These are phyloP conservation scores for Drosophila gunungcola DNA, from an alignment of 1,140 invertebrate species.

Conservation along the genomic window DNA sequence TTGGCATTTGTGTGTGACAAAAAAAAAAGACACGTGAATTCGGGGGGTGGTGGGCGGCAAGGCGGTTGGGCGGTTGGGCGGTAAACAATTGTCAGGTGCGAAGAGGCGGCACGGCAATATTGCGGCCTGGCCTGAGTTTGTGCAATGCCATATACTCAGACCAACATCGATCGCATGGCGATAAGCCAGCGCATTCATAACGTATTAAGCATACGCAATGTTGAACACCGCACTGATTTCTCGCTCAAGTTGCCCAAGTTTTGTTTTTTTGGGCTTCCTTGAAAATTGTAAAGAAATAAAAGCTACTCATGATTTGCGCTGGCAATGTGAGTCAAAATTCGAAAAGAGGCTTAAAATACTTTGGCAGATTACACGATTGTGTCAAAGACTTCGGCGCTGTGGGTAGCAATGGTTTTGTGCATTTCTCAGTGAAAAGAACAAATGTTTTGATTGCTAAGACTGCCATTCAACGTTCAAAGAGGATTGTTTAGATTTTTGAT, in stretches of 20 bases:
- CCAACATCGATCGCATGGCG: constrained; percentile 45
- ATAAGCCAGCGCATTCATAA: constrained; percentile 63
- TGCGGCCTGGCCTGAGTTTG: constrained; percentile 30
- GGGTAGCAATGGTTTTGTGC: background rate
- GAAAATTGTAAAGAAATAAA: constrained; percentile 5
- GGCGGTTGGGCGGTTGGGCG: background rate
- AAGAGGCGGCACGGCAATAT: constrained; percentile 20
- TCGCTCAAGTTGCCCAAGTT: constrained; percentile 25
- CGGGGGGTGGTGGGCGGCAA: background rate
- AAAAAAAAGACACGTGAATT: constrained; percentile 24
- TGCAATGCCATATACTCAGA: constrained; percentile 35
- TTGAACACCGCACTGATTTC: constrained; percentile 35
- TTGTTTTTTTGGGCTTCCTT: constrained; percentile 19
- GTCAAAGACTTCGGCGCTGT: background rate
- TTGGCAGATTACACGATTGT: constrained; percentile 29
- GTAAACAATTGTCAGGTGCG: constrained; percentile 16
- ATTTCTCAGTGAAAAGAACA: background rate
- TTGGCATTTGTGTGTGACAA: constrained; percentile 80
- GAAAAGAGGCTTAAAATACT: constrained; percentile 42
- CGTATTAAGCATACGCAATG: constrained; percentile 75
- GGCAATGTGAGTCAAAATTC: constrained; percentile 28
- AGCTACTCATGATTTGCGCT: constrained; percentile 7
- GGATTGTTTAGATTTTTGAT: background rate
- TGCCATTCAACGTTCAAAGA: background rate
- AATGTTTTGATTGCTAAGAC: background rate